phyloP scores from a whole-genome alignment of 2,113 vertebrate genomes.

The Myrmecobius fasciatus region DNA sequence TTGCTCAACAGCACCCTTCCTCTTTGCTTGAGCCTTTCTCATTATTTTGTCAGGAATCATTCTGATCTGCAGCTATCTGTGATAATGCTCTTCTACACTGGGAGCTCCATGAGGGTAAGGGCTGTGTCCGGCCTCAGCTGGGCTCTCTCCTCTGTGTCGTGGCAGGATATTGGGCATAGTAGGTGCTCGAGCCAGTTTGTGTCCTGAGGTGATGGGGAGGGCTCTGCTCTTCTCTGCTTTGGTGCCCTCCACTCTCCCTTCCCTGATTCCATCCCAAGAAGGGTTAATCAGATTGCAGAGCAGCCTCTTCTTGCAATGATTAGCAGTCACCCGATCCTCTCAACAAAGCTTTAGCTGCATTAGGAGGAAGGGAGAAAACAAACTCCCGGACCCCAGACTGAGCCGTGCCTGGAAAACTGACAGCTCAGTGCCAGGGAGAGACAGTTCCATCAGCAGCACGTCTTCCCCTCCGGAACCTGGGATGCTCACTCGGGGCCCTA shows the following conservation, averaged over 20 bases:
- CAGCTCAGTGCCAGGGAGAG: slow-evolving; percentile 81
- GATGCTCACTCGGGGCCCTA: slow-evolving; percentile 81
- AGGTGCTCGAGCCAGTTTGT: too few species aligned
- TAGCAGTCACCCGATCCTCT: not conserved
- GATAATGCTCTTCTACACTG: not conserved
- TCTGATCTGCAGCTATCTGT: not conserved
- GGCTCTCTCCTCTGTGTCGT: not conserved
- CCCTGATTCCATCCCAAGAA: not conserved
- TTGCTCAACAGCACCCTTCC: not conserved
- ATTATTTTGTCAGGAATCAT: not conserved
- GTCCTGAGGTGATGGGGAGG: not conserved
- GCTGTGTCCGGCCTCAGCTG: not conserved
- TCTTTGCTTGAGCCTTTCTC: not conserved
- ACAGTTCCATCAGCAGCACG: slow-evolving; percentile 82
- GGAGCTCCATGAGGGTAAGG: not conserved
- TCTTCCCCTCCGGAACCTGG: slow-evolving; percentile 81
- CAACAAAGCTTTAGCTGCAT: not conserved
- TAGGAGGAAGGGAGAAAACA: slow-evolving; percentile 43
- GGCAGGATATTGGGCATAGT: not conserved
- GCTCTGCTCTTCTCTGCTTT: not conserved
- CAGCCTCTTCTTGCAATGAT: not conserved
- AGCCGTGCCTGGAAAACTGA: slow-evolving; percentile 77
- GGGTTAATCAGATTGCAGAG: not conserved
- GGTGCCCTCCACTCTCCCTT: not conserved
- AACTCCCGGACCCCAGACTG: slow-evolving; percentile 45